phyloP scores from a whole-genome alignment of 2,888 invertebrate species.

The Dasysyrphus albostriatus region DNA sequence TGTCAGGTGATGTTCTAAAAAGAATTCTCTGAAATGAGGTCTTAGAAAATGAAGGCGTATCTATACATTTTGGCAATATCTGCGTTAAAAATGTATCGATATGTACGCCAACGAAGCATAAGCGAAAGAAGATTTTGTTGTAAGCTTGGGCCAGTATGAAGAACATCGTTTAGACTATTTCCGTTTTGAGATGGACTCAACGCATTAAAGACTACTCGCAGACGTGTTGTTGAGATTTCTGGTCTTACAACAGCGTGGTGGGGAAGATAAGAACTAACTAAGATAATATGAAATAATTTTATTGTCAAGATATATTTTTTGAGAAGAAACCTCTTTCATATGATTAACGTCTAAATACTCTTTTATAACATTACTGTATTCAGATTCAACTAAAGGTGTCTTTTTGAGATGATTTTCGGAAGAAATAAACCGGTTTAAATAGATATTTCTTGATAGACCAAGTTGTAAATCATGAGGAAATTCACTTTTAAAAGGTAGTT shows the following conservation, averaged over 20 bases:
- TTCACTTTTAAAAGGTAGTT: too few species aligned
- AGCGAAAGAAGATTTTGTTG: constrained; percentile 72
- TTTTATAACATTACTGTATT: constrained; percentile 9
- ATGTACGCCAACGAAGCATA: constrained; percentile 58
- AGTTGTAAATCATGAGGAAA: constrained; percentile 2
- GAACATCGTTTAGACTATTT: constrained; percentile 57
- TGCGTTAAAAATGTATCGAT: constrained; percentile 72
- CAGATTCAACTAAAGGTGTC: background rate
- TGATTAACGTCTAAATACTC: constrained; percentile 27
- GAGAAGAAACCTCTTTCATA: too few species aligned
- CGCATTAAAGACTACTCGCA: constrained; percentile 77
- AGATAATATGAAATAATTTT: constrained; percentile 27
- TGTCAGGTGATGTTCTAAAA: constrained; percentile 40
- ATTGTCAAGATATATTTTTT: constrained; percentile 1
- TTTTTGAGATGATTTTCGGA: constrained; percentile 7
- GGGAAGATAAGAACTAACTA: too few species aligned
- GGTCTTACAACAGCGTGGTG: constrained; percentile 57
- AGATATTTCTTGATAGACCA: background rate
- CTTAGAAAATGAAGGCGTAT: constrained; percentile 64
- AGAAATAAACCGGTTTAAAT: background rate
- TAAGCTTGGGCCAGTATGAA: constrained; percentile 74
- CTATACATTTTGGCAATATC: constrained; percentile 77
- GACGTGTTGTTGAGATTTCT: constrained; percentile 69
- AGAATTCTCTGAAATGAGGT: constrained; percentile 71
- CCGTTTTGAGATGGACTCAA: constrained; percentile 71